phyloP scores from a whole-genome alignment of 2,888 invertebrate genomes.

The Epicampocera succincta region DNA sequence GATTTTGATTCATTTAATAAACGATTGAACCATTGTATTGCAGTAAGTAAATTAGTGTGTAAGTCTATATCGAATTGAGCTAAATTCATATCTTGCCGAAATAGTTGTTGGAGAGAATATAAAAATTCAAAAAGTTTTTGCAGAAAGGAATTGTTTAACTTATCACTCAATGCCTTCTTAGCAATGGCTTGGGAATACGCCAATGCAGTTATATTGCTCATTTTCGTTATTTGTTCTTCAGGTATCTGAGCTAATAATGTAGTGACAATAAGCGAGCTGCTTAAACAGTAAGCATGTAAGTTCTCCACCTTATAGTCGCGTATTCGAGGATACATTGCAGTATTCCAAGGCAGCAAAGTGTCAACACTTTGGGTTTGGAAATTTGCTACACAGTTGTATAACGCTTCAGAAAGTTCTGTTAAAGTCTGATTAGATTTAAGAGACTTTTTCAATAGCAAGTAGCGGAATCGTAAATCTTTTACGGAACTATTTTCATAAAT shows the following conservation, averaged over 20 bases:
- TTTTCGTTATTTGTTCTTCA: slow-evolving; percentile 50
- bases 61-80: slow-evolving; percentile 72
- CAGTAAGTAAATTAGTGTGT: slow-evolving; percentile 74
- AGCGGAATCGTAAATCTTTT: slow-evolving; percentile 79
- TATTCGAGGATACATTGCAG: slow-evolving; percentile 77
- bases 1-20: slow-evolving; percentile 74
- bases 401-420: slow-evolving; percentile 66
- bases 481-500: slow-evolving; percentile 81
- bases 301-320: slow-evolving; percentile 75
- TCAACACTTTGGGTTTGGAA: slow-evolving; percentile 38
- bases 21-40: slow-evolving; percentile 79
- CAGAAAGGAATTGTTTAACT: slow-evolving; percentile 77
- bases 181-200: slow-evolving; percentile 79
- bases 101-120: slow-evolving; percentile 65
- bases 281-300: slow-evolving; percentile 71
- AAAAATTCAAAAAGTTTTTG: slow-evolving; percentile 74
- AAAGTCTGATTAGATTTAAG: slow-evolving; percentile 64
- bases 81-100: slow-evolving; percentile 72
- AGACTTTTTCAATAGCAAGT: slow-evolving; percentile 74
- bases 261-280: slow-evolving; percentile 74
- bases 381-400: slow-evolving; percentile 68
- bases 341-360: slow-evolving; percentile 79
- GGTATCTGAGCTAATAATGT: slow-evolving; percentile 73
- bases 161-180: slow-evolving; percentile 74
- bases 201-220: slow-evolving; percentile 75